Percentiles rank a stretch among this genome's conserved stretches.
phyloP scores from a whole-genome alignment of 2,888 invertebrate species.

The Campaea margaritaria region DNA sequence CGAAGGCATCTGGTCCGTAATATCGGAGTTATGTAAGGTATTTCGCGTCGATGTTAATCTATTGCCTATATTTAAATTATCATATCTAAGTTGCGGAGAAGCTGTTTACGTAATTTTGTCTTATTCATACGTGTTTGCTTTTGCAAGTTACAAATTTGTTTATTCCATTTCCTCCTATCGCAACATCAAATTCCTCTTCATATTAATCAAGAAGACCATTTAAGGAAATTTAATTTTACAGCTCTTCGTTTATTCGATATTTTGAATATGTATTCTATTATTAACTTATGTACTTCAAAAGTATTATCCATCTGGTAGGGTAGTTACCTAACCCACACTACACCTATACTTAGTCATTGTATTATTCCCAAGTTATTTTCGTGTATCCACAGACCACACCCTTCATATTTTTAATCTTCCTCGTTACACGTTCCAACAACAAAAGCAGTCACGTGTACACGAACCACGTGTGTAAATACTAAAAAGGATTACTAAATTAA shows the following conservation, averaged over 20 bases:
- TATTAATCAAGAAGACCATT: too few species aligned
- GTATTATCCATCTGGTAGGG: too few species aligned
- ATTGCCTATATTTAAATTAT: constrained; percentile 37
- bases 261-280: too few species aligned
- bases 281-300: too few species aligned
- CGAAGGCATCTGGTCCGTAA: constrained; percentile 64
- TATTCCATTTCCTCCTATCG: too few species aligned
- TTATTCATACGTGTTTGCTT: constrained; percentile 14
- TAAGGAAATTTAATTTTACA: too few species aligned
- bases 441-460: constrained; percentile 23
- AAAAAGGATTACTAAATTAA: constrained; percentile 29
- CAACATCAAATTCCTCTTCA: too few species aligned
- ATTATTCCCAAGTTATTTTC: neutral
- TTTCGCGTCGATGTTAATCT: constrained; percentile 45
- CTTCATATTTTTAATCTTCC: constrained; percentile 5
- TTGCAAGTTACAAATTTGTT: too few species aligned
- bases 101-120: constrained; percentile 32
- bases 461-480: constrained; percentile 23
- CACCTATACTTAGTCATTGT: too few species aligned
- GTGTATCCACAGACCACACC: neutral
- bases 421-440: constrained; percentile 15
- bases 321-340: too few species aligned
- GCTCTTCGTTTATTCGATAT: too few species aligned
- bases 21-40: constrained; percentile 59
- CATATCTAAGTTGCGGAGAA: constrained; percentile 7